Evolutionary conservation across 2,888 invertebrate species (phyloP), one percentile per base, ranked within the genome.

Genomic region (Tipula helvola): DNA sequence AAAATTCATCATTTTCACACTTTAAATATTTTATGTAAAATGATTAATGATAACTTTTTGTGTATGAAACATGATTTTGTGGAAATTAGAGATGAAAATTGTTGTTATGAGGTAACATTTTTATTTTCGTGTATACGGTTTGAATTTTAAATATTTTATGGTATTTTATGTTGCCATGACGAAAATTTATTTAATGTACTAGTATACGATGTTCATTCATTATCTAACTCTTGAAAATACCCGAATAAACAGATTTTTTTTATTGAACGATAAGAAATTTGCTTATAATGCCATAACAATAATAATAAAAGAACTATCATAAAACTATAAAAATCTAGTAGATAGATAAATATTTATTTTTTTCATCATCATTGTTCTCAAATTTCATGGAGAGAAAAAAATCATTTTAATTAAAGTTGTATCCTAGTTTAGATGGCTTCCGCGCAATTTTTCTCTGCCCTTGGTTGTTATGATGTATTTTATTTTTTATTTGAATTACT

Each of bases 361-460:
- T 36, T 36, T 83, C 7, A 44, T 83, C 83, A 84, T 36, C 36
- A 84, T 84, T 84, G 36, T 84, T 84, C 84, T 84, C 84, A 41
- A 39, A 39, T 84, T 84, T 84, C 84, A 84, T 84, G 71, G 28
- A 28, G 4, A n/a, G 52, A 16, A n/a, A 28, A 84, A 39, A 42
- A 85, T 42, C 18, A 42, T 85, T 85, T 85, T 85, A 85, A 85
- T 85, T 85, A 85, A 85, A 85, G 16, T 85, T 85, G 5, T 85
- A 85, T 85, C 16, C n/a, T 84, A 39, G 36, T 84, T 84, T 84
- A 39, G 36, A 39, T 84, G 84, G 84, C 41, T 84, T 84, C 84
- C 84, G 84, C 84, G 84, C 39, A 5, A 8, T 84, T 39, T 84
- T 84, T 39, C 16, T 28, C 28, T 28, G 28, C 71, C 71, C 71